Conservation (phyloP, 2,113 vertebrate species). For the Dunckerocampus dactyliophorus region DNA sequence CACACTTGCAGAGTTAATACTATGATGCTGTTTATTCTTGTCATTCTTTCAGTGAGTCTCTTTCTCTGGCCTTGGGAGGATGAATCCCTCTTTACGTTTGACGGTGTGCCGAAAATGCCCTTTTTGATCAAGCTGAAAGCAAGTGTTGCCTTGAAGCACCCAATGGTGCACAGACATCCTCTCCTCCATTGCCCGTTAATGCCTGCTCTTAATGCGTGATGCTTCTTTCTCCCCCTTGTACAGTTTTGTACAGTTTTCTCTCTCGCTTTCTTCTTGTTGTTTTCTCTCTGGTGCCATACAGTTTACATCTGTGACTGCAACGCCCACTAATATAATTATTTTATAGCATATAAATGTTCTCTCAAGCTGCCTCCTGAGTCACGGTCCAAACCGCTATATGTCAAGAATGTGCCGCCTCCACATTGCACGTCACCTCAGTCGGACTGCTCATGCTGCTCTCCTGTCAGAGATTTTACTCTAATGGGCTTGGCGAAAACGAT, state of each 20-base stretch:
- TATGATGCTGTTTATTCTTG: neutral
- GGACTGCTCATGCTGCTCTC: too few relatives aligned
- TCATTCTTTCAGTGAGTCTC: neutral
- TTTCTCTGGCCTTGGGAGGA: neutral
- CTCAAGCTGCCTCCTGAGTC: neutral
- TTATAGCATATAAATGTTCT: neutral
- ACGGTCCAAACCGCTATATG: neutral
- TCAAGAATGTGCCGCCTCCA: too few relatives aligned
- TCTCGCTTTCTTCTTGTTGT: neutral
- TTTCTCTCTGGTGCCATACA: neutral
- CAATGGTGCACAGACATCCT: neutral
- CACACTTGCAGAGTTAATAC: too few relatives aligned
- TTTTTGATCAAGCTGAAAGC: neutral
- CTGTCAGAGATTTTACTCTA: too few relatives aligned
- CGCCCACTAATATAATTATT: neutral
- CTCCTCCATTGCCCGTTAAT: neutral
- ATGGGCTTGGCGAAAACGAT: too few relatives aligned
- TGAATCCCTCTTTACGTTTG: neutral
- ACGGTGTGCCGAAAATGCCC: neutral
- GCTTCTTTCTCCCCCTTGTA: neutral
- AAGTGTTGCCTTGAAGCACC: neutral
- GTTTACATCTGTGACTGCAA: neutral
- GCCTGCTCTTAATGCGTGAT: neutral
- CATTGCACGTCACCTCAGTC: too few relatives aligned
- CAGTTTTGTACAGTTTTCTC: neutral